Conservation (phyloP, 2,888 invertebrate genomes). For the Drosophila tanythrix region DNA sequence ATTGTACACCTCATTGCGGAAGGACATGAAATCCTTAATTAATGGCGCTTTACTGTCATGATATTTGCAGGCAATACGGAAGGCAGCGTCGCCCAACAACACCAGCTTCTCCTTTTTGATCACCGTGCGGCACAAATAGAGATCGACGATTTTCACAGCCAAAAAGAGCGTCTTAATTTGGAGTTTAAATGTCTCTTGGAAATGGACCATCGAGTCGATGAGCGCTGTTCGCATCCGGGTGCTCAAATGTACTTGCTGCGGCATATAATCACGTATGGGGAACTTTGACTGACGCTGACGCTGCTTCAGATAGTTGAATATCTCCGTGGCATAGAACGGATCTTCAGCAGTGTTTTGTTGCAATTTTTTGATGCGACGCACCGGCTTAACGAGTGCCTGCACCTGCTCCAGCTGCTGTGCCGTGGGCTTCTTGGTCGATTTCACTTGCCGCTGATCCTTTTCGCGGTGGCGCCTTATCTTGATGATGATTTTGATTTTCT, state of each 20-base stretch:
- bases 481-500: constrained; percentile 80
- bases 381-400: constrained; percentile 60
- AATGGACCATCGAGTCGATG: constrained; percentile 99
- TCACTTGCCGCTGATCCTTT: constrained; percentile 79
- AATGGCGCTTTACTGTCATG: constrained; percentile 97
- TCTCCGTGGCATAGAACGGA: constrained; percentile 95
- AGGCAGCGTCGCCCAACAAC: constrained; percentile 95
- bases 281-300: constrained; percentile 94
- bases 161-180: constrained; percentile 99
- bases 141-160: constrained; percentile 97
- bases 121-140: constrained; percentile 90
- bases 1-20: constrained; percentile 97
- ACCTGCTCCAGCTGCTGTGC: constrained; percentile 59
- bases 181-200: constrained; percentile 98
- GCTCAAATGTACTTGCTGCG: constrained; percentile 91
- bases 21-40: constrained; percentile 97
- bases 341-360: constrained; percentile 86
- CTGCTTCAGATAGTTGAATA: constrained; percentile 95
- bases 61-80: constrained; percentile 98
- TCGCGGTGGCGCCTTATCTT: constrained; percentile 89
- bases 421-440: constrained; percentile 59
- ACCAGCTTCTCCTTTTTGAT: constrained; percentile 94
- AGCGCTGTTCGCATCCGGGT: constrained; percentile 96
- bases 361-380: constrained; percentile 7
- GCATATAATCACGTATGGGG: constrained; percentile 92